A percentile compares a stretch with the other conserved stretches of the same genome.
Conservation (phyloP, 2,113 vertebrate species). For the Elephantulus edwardii region DNA sequence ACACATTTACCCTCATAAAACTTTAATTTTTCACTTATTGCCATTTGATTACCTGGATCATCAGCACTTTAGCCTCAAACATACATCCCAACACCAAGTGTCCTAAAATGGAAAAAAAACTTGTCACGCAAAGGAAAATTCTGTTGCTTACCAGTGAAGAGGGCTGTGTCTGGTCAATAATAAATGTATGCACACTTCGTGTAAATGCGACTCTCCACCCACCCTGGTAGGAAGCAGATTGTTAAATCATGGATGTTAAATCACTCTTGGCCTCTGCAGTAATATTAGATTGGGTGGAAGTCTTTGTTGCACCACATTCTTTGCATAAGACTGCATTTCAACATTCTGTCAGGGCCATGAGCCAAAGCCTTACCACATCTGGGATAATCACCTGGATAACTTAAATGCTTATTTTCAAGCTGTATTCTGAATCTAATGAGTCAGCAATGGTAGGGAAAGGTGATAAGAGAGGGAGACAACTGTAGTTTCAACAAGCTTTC, state of each 20-base stretch:
- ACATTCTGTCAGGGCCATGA: not conserved
- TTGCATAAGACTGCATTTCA: not conserved
- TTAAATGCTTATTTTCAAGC: not conserved
- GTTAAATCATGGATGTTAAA: not conserved
- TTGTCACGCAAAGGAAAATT: not conserved
- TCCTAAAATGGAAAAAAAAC: not conserved
- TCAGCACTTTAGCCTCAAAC: not conserved
- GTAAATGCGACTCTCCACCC: slow-evolving; percentile 22
- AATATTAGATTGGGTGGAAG: not conserved
- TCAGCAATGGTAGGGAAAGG: not conserved
- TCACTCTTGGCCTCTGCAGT: not conserved
- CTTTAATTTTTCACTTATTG: not conserved
- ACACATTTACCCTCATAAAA: slow-evolving; percentile 18
- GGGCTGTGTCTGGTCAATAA: not conserved
- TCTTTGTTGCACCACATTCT: not conserved
- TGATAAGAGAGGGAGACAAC: no score
- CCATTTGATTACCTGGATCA: not conserved
- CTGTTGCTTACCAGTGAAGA: slow-evolving; percentile 20
- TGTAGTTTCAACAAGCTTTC: not conserved
- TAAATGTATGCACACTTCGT: not conserved
- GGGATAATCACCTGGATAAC: not conserved
- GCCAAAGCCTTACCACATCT: not conserved
- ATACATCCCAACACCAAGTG: not conserved
- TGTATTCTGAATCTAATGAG: not conserved
- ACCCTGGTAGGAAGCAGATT: not conserved